Conservation (phyloP, 2,888 invertebrate species). For the Phortica okadai region DNA sequence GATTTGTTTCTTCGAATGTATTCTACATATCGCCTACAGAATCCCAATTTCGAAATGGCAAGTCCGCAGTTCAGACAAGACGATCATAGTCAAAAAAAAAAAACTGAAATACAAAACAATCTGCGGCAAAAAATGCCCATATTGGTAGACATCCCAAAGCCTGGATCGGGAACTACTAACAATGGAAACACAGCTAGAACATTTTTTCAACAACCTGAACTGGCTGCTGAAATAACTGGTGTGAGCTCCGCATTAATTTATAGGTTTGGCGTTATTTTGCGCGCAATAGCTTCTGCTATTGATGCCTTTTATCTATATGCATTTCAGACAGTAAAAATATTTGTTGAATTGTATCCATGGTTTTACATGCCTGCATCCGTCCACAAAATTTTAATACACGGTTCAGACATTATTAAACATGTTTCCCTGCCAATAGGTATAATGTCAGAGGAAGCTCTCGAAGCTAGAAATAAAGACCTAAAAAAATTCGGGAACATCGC, state of each 20-base stretch:
- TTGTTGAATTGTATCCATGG: constrained; percentile 37
- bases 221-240: no score
- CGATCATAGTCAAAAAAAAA: neutral
- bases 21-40: neutral
- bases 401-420: constrained; percentile 17
- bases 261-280: no score
- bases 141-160: no score
- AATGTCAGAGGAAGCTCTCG: neutral
- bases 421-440: constrained; percentile 32
- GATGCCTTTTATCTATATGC: no score
- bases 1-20: neutral
- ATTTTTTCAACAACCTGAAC: no score
- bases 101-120: no score
- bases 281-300: no score
- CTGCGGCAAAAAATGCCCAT: no score
- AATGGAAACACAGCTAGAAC: no score
- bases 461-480: constrained; percentile 3
- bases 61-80: neutral
- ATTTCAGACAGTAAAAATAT: constrained; percentile 24
- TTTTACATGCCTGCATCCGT: constrained; percentile 34
- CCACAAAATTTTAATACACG: constrained; percentile 14
- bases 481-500: constrained; percentile 21
- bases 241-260: no score
- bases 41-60: neutral
- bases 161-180: no score